Base-by-base conservation (phyloP, 2,797 vertebrate genomes). In the Diplodus puntazzo region DNA sequence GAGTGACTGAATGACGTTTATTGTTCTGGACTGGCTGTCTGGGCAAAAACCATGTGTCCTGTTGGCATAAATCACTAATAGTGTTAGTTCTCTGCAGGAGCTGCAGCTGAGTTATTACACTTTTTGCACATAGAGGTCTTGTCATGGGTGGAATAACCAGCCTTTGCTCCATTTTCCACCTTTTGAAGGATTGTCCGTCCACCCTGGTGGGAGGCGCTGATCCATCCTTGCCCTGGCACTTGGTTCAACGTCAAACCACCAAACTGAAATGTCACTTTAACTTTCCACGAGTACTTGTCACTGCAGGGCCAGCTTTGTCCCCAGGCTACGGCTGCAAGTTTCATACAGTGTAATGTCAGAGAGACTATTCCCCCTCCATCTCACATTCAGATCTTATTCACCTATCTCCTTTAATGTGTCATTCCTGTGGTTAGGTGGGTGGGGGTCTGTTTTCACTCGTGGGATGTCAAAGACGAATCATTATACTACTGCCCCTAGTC, bases 231-330 rank as follows among this genome's bases (percentile, higher is more conserved):
- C 85, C 78, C 73, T 55, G 82, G 73, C 78, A 73, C 82, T 88
- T 79, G 73, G 83, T 87, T 89, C 84, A 88, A 64, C 61, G 53
- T 92, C 90, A 92, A 86, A 87, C 69, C 62, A 45, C 79, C 80
- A 86, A 88, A 89, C 88, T 87, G 80, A 93, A 94, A 93, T 92
- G 92, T 92, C 92, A 94, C 85, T 91, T 91, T 73, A 83, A 80
- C 83, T 92, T 86, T 85, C 64, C 39, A 42, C 79, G 25, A 75
- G 86, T 82, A 83, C 90, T 89, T 83, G 87, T 91, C 88, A 90
- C 87, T 75, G 77, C 78, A 84, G 77, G 82, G 85, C 83, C 45
- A 77, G 80, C 81, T 80, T 77, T 78, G 77, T 88, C 87, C 75
- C 79, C 71, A 50, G 85, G 87, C 85, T 80, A 86, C 58, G 73